These are phyloP conservation scores for Cryptocephalus primarius DNA, from an alignment of 2,888 invertebrate genomes.

Conservation along the genomic window DNA sequence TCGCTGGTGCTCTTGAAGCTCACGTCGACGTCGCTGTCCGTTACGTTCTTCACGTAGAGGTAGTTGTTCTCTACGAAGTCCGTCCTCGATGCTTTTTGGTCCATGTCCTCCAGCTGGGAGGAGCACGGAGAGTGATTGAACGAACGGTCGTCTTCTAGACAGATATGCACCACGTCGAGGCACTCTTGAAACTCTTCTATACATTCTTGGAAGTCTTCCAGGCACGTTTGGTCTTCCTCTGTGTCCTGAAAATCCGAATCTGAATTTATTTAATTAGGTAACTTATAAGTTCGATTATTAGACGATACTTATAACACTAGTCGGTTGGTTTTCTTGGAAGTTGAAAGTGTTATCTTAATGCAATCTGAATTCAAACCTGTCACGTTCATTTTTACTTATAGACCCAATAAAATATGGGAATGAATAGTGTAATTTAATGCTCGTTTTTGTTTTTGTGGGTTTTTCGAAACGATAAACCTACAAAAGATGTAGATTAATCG, in stretches of 20 bases:
- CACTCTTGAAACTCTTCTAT: conserved; percentile 55
- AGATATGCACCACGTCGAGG: conserved; percentile 50
- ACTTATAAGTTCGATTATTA: no score
- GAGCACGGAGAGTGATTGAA: conserved; percentile 30
- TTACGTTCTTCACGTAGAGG: conserved; percentile 5
- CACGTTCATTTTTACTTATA: no score
- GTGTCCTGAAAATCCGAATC: conserved; percentile 34
- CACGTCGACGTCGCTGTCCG: conserved; percentile 26
- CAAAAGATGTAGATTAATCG: no score
- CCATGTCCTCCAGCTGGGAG: conserved; percentile 27
- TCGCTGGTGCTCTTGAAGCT: conserved; percentile 29
- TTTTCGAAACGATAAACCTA: no score
- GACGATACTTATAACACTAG: no score
- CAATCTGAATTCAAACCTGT: no score
- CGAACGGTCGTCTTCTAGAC: conserved; percentile 49
- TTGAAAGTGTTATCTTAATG: no score
- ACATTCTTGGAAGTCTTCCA: conserved; percentile 55
- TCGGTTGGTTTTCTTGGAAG: no score
- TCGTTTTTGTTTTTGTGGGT: no score
- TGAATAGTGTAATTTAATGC: no score
- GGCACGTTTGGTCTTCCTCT: conserved; percentile 51
- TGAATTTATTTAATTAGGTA: no score
- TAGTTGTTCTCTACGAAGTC: conserved; percentile 16
- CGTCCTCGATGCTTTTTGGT: conserved; percentile 13
- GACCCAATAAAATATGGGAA: no score